Evolutionary conservation across 2,797 vertebrate species (phyloP), one percentile per base, ranked within the genome.

Genomic region (Telmatherina bonti): DNA sequence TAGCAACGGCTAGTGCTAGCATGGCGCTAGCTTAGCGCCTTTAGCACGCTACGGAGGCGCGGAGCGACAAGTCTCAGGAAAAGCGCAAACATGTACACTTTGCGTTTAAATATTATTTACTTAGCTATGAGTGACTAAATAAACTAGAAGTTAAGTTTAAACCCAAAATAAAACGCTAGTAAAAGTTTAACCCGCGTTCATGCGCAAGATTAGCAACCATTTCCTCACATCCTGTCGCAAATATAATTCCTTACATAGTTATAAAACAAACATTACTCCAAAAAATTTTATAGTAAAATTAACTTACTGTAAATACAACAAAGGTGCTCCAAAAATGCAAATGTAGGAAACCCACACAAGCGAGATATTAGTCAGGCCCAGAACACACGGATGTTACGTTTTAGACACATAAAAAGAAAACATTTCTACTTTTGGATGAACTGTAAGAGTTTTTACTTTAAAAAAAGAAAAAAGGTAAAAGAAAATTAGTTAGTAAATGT

Each of bases 51-150:
- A 47, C 1, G 16, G 9, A 52, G 24, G 0, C 13, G 43, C 85
- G 83, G 58, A 54, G 15, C 62, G 81, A 16, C 86, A 89, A 90
- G 70, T 75, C 4, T 2, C 83, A 78, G 88, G 71, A 57, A 30
- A 9, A 0, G 5, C 26, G 13, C 2, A 0, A 6, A 56, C 0
- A 27, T 2, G n/a, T 16, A 10, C 3, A 6, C 8, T 59, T 2
- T 4, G 29, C 20, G 26, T 20, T 13, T 27, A 41, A 57, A 69
- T 4, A n/a, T 1, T 7, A 18, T 12, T 15, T 4, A 13, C 12
- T 20, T 20, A 52, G 35, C 18, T 27, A 0, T 0, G 24, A 10
- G 33, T 15, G 4, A 12, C 22, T 49, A 49, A 49, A 45, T 45
- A 45, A 11, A 24, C 4, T 8, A 10, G 4, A 1, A 1, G 0